Conservation (phyloP, 2,797 vertebrate genomes). For the Chaetodon trifasciatus region DNA sequence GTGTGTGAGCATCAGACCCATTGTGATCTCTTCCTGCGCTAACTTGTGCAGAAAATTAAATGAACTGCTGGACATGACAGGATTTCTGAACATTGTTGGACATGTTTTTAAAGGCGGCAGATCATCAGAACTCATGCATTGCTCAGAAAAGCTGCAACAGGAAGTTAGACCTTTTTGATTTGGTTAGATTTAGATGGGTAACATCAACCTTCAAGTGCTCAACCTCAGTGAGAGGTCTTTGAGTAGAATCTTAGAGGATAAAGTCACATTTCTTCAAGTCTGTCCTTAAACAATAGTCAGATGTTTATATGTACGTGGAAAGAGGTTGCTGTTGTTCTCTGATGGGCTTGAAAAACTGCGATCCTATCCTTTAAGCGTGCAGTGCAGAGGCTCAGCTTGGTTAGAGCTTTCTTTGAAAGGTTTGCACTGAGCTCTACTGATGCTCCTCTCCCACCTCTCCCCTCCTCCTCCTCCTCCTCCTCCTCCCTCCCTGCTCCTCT, state of each 20-base stretch:
- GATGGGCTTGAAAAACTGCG: conserved; percentile 19
- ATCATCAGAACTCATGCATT: conserved; percentile 52
- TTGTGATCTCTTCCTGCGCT: conserved; percentile 38
- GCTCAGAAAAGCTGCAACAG: conserved; percentile 51
- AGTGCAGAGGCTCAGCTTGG: conserved; percentile 53
- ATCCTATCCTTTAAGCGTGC: conserved; percentile 19
- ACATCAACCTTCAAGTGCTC: conserved; percentile 25
- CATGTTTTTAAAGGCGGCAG: conserved; percentile 48
- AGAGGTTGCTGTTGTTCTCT: not conserved
- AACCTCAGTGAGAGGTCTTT: conserved; percentile 45
- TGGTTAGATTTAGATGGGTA: conserved; percentile 21
- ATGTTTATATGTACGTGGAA: not conserved
- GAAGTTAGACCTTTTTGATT: conserved; percentile 25
- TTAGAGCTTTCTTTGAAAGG: conserved; percentile 67
- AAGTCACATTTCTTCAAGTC: conserved; percentile 8
- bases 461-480: conserved; percentile 77
- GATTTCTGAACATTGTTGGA: conserved; percentile 23
- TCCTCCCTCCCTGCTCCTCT: conserved; percentile 75
- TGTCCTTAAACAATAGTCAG: not conserved
- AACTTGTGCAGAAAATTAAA: conserved; percentile 56
- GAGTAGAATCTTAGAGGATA: conserved; percentile 51
- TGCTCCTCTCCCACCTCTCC: conserved; percentile 86
- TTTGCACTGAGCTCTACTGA: conserved; percentile 84
- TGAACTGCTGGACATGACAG: conserved; percentile 23
- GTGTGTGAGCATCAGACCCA: conserved; percentile 56